Percentiles rank a stretch among this genome's conserved stretches.
Conservation (phyloP, 2,888 invertebrate genomes). For the Stramonita haemastoma region DNA sequence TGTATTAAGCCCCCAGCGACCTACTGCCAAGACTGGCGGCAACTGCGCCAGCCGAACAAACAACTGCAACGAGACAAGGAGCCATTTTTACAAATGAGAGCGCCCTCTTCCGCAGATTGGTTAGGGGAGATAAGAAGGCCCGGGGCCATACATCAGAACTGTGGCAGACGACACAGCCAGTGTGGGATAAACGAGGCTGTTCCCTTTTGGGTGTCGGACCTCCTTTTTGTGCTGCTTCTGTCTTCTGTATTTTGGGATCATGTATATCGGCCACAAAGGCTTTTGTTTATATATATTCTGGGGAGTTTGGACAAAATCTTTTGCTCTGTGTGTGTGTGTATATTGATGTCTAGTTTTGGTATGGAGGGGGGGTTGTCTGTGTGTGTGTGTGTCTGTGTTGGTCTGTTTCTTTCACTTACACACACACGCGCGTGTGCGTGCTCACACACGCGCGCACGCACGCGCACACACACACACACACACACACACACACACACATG, state of each 20-base stretch:
- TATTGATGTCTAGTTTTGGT: too few relatives aligned
- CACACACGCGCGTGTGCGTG: too few relatives aligned
- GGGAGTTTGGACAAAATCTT: too few relatives aligned
- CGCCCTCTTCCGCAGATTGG: background rate
- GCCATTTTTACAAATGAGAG: conserved; percentile 1
- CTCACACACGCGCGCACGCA: too few relatives aligned
- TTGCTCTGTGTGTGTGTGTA: too few relatives aligned
- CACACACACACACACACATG: too few relatives aligned
- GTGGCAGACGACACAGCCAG: background rate
- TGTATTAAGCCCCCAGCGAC: background rate
- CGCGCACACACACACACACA: too few relatives aligned
- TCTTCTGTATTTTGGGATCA: background rate
- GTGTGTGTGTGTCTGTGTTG: too few relatives aligned
- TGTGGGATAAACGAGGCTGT: too few relatives aligned
- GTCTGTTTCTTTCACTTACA: too few relatives aligned
- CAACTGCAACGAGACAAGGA: background rate
- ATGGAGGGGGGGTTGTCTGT: too few relatives aligned
- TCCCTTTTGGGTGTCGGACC: too few relatives aligned
- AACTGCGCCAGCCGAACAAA: background rate
- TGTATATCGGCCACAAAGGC: background rate
- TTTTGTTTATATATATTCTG: background rate
- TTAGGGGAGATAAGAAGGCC: background rate
- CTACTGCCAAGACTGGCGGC: background rate
- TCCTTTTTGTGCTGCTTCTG: background rate
- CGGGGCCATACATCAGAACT: background rate